Evolutionary conservation across 2,888 invertebrate species (phyloP).

Genomic region (Limnephilus rhombicus): DNA sequence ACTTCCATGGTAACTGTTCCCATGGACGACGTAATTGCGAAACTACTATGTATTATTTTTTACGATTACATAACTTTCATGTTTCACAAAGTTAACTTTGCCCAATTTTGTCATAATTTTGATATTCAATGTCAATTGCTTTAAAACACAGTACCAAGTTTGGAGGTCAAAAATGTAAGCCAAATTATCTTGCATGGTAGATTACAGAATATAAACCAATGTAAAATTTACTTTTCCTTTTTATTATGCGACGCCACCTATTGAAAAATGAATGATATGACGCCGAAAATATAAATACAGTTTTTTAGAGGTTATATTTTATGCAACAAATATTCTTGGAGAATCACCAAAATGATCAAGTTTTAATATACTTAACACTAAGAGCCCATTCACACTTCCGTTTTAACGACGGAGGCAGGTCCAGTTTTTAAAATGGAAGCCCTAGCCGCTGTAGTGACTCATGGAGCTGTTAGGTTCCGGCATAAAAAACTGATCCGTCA

Average conservation of each 20-base stretch:
- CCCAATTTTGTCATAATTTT: conserved; percentile 6
- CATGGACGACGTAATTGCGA: background rate
- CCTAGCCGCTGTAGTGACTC: too few species aligned
- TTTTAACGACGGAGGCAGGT: too few species aligned
- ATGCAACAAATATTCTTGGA: background rate
- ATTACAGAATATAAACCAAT: background rate
- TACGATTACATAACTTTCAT: background rate
- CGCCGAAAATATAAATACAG: background rate
- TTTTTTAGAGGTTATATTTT: background rate
- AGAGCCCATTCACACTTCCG: too few species aligned
- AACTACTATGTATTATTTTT: background rate
- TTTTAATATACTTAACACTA: too few species aligned
- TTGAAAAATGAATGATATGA: background rate
- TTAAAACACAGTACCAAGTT: background rate
- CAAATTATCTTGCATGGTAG: background rate
- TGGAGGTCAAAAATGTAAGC: conserved; percentile 18
- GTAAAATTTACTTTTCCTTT: background rate
- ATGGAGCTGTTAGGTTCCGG: too few species aligned
- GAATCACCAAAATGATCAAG: background rate
- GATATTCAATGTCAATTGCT: background rate
- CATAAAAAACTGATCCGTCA: too few species aligned
- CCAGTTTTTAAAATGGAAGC: too few species aligned
- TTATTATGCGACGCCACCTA: background rate
- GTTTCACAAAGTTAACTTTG: background rate
- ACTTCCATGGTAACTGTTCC: conserved; percentile 15